A percentile compares a stretch with the other conserved stretches of the same genome.
phyloP scores from a whole-genome alignment of 2,113 vertebrate species.

The Oenanthe melanoleuca region DNA sequence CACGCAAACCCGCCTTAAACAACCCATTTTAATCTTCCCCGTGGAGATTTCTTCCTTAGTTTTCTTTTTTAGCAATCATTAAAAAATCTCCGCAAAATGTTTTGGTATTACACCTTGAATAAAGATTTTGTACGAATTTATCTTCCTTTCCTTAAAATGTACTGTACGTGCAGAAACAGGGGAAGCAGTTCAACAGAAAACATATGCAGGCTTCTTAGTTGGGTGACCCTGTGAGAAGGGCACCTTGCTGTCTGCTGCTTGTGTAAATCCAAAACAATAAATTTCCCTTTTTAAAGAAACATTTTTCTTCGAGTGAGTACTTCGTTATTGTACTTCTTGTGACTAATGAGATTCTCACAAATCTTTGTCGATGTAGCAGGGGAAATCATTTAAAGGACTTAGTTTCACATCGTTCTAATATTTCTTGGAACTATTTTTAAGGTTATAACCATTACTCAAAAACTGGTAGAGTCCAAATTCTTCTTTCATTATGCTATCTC shows the following conservation, averaged over 20 bases:
- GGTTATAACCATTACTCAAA: not conserved
- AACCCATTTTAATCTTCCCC: accelerated
- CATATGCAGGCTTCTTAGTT: not conserved
- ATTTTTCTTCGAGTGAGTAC: not conserved
- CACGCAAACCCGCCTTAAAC: not conserved
- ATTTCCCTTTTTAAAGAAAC: not conserved
- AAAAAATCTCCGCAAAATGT: not conserved
- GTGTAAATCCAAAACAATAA: not conserved
- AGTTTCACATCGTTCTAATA: not conserved
- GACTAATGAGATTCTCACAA: not conserved
- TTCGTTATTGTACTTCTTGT: not conserved
- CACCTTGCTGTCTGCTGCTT: not conserved
- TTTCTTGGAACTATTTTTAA: not conserved
- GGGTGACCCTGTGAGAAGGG: not conserved
- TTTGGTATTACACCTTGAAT: not conserved
- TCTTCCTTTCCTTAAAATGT: not conserved
- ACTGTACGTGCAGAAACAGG: not conserved
- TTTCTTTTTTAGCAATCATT: not conserved
- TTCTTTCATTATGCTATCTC: not conserved
- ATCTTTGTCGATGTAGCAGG: not conserved
- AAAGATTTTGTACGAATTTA: not conserved
- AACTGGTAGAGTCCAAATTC: not conserved
- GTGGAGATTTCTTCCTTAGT: not conserved
- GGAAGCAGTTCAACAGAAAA: not conserved
- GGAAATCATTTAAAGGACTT: not conserved